Percentiles rank a stretch among this genome's conserved stretches.
Conservation (phyloP, 2,888 invertebrate species). For the Orchesellides sinensis region DNA sequence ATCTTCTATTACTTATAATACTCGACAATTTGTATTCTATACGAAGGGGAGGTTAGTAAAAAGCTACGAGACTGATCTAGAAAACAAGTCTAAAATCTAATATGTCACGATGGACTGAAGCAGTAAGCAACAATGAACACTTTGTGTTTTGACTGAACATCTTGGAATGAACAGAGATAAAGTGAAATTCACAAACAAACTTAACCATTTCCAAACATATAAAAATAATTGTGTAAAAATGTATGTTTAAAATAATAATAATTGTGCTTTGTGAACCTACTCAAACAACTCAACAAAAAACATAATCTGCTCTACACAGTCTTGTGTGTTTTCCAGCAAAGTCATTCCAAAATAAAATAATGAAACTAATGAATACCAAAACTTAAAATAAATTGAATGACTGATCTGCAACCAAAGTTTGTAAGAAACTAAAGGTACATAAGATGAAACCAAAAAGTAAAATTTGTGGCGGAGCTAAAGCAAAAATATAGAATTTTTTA, state of each 20-base stretch:
- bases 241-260: too few relatives aligned
- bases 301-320: neutral
- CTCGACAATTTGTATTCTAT: too few relatives aligned
- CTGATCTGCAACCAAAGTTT: neutral
- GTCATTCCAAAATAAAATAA: neutral
- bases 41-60: neutral
- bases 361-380: neutral
- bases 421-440: too few relatives aligned
- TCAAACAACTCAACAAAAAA: neutral
- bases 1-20: too few relatives aligned
- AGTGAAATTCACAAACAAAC: too few relatives aligned
- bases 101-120: slow-evolving; percentile 2
- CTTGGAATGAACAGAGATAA: too few relatives aligned
- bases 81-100: neutral
- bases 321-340: neutral
- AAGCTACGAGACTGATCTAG: neutral
- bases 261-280: neutral
- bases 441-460: neutral
- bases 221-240: too few relatives aligned
- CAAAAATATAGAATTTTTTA: slow-evolving; percentile 60
- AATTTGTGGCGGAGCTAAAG: slow-evolving; percentile 60
- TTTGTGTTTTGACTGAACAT: neutral
- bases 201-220: too few relatives aligned
- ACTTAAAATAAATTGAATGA: neutral
- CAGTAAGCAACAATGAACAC: slow-evolving; percentile 41